These are phyloP conservation scores for Etheostoma cragini DNA, from an alignment of 2,113 vertebrate species.

Conservation along the genomic window DNA sequence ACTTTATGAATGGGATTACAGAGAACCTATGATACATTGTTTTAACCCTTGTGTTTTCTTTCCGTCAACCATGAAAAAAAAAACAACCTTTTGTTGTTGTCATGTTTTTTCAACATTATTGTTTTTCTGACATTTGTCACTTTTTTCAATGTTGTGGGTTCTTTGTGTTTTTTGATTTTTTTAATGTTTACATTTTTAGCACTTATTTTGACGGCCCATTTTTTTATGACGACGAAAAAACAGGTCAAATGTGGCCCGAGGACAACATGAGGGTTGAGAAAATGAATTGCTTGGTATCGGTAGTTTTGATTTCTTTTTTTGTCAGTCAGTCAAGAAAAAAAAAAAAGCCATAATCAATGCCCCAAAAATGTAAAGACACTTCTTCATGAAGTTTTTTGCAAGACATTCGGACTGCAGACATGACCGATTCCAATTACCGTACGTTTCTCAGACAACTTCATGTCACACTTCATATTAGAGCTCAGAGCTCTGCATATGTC, in stretches of 20 bases:
- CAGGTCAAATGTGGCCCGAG: no score
- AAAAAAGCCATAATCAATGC: neutral
- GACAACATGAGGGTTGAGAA: neutral
- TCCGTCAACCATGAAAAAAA: no score
- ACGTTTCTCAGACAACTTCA: constrained; percentile 29
- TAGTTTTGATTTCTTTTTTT: neutral
- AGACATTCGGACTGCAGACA: constrained; percentile 13
- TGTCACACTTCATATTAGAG: constrained; percentile 28
- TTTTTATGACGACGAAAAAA: no score
- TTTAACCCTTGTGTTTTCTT: no score
- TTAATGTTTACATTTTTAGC: no score
- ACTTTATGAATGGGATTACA: neutral
- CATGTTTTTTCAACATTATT: no score
- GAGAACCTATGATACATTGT: neutral
- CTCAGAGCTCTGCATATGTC: constrained; percentile 21
- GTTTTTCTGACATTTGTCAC: no score
- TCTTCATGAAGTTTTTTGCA: constrained; percentile 17
- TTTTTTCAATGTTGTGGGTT: no score
- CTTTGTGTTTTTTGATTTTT: no score
- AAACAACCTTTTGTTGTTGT: no score
- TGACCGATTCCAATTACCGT: constrained; percentile 2
- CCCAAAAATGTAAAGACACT: neutral
- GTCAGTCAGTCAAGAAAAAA: neutral
- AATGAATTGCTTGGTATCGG: neutral
- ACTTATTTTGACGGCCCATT: no score